Evolutionary conservation across 2,113 vertebrate genomes (phyloP).

Genomic region (Hiodon tergisus): DNA sequence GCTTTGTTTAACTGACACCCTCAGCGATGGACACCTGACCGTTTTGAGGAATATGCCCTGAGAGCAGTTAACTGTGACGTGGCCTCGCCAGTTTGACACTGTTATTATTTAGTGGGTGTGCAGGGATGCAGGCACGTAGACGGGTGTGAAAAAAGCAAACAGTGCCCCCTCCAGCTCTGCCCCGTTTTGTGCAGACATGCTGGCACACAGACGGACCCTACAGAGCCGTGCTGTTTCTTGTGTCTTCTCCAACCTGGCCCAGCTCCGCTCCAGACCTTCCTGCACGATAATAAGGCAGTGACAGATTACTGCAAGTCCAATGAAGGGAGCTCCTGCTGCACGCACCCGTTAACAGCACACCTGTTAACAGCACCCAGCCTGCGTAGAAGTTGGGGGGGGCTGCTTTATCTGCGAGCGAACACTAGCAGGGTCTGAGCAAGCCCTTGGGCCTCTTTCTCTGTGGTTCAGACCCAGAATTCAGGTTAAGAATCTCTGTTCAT

Average conservation of each 20-base stretch:
- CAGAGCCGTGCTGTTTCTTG: conserved; percentile 10
- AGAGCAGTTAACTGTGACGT: too few relatives aligned
- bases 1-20: background rate
- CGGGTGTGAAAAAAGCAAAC: background rate
- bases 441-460: background rate
- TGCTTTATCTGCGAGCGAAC: background rate
- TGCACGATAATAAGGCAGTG: conserved; percentile 28
- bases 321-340: conserved; percentile 14
- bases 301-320: conserved; percentile 21
- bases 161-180: background rate
- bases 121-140: too few relatives aligned
- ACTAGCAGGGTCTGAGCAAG: background rate
- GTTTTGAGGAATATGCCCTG: too few relatives aligned
- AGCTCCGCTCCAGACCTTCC: conserved; percentile 26
- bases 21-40: too few relatives aligned
- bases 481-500: background rate
- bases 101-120: too few relatives aligned
- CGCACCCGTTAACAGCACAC: conserved; percentile 15
- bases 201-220: background rate
- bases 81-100: too few relatives aligned
- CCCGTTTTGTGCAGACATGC: background rate
- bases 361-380: background rate
- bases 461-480: background rate
- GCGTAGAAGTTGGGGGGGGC: background rate
- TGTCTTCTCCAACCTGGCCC: conserved; percentile 23